Evolutionary conservation across 2,888 invertebrate species (phyloP).

Genomic region (Drosophila anomelani): DNA sequence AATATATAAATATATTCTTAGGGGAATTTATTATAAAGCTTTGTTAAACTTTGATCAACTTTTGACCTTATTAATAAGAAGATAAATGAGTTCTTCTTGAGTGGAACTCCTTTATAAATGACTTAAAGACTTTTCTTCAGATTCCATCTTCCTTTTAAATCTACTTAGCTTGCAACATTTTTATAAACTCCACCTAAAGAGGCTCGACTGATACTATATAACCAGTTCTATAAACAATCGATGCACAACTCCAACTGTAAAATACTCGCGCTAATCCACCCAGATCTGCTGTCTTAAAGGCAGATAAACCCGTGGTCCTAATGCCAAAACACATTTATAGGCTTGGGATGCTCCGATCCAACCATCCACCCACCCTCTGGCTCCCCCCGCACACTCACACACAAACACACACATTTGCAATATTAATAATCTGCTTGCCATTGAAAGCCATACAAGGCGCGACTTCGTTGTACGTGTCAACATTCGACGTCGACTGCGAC

Average conservation of each 20-base stretch:
- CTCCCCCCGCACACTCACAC: constrained; percentile 31
- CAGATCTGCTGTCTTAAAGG: not conserved
- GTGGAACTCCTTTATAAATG: not conserved
- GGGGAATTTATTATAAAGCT: too few relatives aligned
- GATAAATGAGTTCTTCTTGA: not conserved
- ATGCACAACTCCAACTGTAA: constrained; percentile 8
- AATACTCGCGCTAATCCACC: constrained; percentile 17
- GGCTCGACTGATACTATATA: constrained; percentile 1
- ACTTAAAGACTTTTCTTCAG: not conserved
- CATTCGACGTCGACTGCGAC: constrained; percentile 65
- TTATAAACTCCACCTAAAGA: not conserved
- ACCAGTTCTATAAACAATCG: constrained; percentile 6
- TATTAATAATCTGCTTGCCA: constrained; percentile 80
- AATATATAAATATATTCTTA: not conserved
- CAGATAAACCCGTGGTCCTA: constrained; percentile 59
- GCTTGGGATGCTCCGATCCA: constrained; percentile 31
- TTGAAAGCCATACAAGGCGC: constrained; percentile 80
- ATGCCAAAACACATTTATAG: constrained; percentile 73
- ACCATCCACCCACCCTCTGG: not conserved
- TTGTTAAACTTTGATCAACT: too few relatives aligned
- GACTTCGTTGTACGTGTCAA: constrained; percentile 73
- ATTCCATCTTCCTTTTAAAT: too few relatives aligned
- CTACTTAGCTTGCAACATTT: not conserved
- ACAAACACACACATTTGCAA: constrained; percentile 63
- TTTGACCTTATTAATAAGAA: not conserved